Evolutionary conservation across 1,140 invertebrate species (phyloP).

Genomic region (Plectrocnemia conspersa): DNA sequence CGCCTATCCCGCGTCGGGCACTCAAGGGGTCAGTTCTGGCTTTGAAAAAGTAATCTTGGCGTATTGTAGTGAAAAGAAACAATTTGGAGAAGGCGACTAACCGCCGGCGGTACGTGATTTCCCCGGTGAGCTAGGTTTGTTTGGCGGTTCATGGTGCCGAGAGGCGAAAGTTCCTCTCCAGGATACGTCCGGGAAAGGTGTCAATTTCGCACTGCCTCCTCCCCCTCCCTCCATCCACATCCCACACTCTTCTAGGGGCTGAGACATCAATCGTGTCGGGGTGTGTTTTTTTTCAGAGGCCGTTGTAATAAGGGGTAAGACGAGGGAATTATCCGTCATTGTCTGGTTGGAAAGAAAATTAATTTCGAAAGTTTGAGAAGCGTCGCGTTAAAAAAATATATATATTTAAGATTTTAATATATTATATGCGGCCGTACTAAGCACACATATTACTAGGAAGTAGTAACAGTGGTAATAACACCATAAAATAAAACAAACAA

Average conservation of each 20-base stretch:
- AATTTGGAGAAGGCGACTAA: conserved; percentile 20
- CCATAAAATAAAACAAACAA: no score
- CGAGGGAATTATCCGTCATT: neutral
- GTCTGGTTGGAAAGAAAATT: no score
- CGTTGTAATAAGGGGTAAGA: neutral
- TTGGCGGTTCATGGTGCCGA: conserved; percentile 11
- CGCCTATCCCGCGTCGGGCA: neutral
- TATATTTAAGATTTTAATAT: no score
- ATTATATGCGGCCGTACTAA: no score
- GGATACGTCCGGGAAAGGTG: conserved; percentile 7
- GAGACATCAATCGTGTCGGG: neutral
- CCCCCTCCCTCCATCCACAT: neutral
- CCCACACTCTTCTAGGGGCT: neutral
- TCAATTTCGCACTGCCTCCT: conserved; percentile 9
- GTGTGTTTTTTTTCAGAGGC: neutral
- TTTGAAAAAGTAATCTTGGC: conserved; percentile 19
- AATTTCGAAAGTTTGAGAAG: no score
- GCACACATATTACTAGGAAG: no score
- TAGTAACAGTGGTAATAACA: no score
- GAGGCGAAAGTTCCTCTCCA: conserved; percentile 6
- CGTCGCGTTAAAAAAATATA: no score
- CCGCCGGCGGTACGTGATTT: conserved; percentile 27
- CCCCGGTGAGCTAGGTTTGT: conserved; percentile 14
- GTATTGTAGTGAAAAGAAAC: conserved; percentile 28
- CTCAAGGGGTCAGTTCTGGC: neutral